These are phyloP conservation scores for Hemicentrotus pulcherrimus DNA, from an alignment of 35 echinoderm and acorn worm species.

Conservation along the genomic window DNA sequence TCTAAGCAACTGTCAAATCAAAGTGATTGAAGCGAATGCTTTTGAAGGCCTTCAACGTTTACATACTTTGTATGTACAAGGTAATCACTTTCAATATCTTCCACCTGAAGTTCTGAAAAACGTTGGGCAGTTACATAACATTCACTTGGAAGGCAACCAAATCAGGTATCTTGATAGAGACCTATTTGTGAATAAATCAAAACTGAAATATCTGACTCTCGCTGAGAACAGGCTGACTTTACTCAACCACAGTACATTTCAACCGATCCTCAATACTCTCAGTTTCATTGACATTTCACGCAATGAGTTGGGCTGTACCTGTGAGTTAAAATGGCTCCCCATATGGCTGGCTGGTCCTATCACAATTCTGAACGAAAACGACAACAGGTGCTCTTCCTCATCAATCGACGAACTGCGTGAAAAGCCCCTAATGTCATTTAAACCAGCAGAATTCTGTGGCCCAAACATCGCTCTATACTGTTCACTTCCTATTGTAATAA, in stretches of 20 bases:
- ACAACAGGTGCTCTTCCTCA: not conserved
- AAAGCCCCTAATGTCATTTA: not conserved
- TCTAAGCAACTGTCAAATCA: slow-evolving; percentile 20
- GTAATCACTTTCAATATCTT: not conserved
- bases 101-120: not conserved
- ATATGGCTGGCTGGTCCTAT: not conserved
- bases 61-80: not conserved
- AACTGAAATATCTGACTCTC: not conserved
- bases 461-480: not conserved
- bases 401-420: not conserved
- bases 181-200: not conserved
- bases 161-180: not conserved
- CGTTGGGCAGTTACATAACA: not conserved
- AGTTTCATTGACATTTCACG: not conserved
- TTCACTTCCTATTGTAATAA: not conserved
- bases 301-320: not conserved
- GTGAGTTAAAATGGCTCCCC: not conserved
- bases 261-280: not conserved
- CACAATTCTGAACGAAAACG: not conserved
- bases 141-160: not conserved
- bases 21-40: not conserved
- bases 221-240: not conserved
- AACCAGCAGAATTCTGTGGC: not conserved
- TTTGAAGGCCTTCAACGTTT: not conserved
- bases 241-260: not conserved